phyloP scores from a whole-genome alignment of 2,888 invertebrate species.

The Thymelicus sylvestris region DNA sequence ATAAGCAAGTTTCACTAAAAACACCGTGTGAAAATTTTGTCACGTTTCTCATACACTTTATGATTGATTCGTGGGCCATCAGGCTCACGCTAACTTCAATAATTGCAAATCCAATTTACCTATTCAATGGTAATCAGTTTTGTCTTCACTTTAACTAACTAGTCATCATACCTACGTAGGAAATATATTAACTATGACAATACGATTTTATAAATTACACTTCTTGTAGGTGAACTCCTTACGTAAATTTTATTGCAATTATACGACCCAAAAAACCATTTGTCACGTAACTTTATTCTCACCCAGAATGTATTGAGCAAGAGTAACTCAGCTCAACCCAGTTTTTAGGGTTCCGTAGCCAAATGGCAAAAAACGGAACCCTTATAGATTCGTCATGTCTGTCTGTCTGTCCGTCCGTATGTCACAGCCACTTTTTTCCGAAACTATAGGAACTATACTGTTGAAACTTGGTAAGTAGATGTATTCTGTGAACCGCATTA shows the following conservation, averaged over 20 bases:
- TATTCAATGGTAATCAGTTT: not conserved
- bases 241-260: conserved; percentile 17
- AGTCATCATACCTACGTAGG: no score
- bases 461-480: no score
- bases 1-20: not conserved
- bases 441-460: no score
- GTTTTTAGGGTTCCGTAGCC: no score
- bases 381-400: no score
- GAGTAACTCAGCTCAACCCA: no score
- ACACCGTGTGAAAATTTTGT: conserved; percentile 21
- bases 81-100: conserved; percentile 6
- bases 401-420: no score
- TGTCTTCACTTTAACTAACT: not conserved
- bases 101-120: not conserved
- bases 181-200: not conserved
- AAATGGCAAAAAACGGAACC: no score
- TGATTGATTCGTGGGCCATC: conserved; percentile 13
- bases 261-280: not conserved
- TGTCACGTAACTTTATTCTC: conserved; percentile 25
- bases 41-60: conserved; percentile 11
- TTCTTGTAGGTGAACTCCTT: conserved; percentile 4
- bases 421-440: no score
- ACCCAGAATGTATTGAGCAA: conserved; percentile 7
- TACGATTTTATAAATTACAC: not conserved
- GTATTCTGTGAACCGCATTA: no score